phyloP scores from a whole-genome alignment of 2,797 vertebrate species.

The Tangara arthus region DNA sequence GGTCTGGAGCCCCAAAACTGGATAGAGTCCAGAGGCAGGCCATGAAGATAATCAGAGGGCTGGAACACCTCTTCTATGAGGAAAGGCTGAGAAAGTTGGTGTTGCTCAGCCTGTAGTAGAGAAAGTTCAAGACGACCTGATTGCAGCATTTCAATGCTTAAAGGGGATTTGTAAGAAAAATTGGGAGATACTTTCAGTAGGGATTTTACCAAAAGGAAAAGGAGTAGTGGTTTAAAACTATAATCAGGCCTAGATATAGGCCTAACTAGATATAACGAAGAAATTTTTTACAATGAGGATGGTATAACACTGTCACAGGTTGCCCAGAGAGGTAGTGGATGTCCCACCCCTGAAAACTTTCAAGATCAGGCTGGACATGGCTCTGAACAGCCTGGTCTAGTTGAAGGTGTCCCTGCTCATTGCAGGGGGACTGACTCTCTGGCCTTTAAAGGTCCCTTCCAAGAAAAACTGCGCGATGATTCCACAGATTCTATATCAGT shows the following conservation, averaged over 20 bases:
- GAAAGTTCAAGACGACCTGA: accelerated
- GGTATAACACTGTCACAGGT: background rate
- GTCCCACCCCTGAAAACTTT: background rate
- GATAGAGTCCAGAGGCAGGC: background rate
- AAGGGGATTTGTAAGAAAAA: background rate
- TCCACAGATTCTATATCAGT: background rate
- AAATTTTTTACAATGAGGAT: accelerated
- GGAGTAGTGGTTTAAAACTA: background rate
- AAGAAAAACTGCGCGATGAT: background rate
- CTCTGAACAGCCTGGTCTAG: background rate
- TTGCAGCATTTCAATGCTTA: background rate
- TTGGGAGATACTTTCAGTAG: background rate
- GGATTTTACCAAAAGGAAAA: accelerated
- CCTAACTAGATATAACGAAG: background rate
- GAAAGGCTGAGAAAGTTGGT: background rate
- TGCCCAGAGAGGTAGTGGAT: background rate
- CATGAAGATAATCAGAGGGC: background rate
- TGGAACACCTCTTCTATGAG: background rate
- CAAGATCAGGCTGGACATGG: background rate
- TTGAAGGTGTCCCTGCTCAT: background rate
- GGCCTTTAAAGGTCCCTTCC: background rate
- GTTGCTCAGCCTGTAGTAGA: background rate
- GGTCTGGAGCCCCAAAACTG: background rate
- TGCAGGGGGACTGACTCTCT: background rate
- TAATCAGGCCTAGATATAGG: background rate